Evolutionary conservation across 2,113 vertebrate genomes (phyloP).

Genomic region (Desmodus rotundus): DNA sequence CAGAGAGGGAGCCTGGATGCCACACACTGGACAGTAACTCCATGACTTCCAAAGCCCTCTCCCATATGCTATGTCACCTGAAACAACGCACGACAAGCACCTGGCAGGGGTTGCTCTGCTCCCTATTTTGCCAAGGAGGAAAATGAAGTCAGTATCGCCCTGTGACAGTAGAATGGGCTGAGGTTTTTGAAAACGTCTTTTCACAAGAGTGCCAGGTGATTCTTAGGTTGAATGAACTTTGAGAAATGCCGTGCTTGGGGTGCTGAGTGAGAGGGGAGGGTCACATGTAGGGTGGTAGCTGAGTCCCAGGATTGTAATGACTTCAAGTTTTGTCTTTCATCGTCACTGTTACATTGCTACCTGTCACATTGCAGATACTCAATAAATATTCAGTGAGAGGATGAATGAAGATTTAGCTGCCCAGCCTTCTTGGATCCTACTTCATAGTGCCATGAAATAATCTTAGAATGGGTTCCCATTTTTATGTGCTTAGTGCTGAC

Average conservation of each 20-base stretch:
- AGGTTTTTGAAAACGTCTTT: neutral
- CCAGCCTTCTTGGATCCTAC: neutral
- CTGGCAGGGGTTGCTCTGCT: neutral
- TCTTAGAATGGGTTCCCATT: neutral
- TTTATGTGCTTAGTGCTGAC: neutral
- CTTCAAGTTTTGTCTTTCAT: neutral
- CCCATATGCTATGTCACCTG: neutral
- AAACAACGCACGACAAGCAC: neutral
- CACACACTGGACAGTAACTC: neutral
- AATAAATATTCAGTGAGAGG: neutral
- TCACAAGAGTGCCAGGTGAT: neutral
- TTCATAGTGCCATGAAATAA: neutral
- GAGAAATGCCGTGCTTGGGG: neutral
- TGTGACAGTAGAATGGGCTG: neutral
- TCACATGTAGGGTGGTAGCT: neutral
- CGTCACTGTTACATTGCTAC: neutral
- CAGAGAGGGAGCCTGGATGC: neutral
- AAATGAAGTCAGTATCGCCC: neutral
- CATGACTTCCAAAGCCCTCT: neutral
- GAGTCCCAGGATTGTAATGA: neutral
- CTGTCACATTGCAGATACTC: neutral
- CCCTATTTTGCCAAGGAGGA: neutral
- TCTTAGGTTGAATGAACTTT: neutral
- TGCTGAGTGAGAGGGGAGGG: neutral
- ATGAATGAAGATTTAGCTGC: neutral